Evolutionary conservation across 2,113 vertebrate genomes (phyloP), one percentile per base, ranked within the genome.

Genomic region (Oryzias javanicus): DNA sequence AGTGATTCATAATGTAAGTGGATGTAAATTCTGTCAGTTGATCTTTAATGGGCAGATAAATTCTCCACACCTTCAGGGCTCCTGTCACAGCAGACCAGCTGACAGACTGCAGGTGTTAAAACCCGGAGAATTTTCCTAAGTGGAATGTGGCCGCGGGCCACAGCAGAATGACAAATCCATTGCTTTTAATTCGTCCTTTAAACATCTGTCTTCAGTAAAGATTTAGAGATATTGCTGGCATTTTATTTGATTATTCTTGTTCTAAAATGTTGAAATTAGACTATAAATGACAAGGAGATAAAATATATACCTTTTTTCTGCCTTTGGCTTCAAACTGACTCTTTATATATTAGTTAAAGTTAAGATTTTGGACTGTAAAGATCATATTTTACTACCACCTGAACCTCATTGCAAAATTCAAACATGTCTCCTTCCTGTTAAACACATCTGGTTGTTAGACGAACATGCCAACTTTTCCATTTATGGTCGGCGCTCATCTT

Each of bases 61-160:
- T 60, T 56, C 46, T 47, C 24, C 46, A 45, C 60, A 55, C 48
- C 51, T 75, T 56, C 67, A 53, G 61, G 61, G 70, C 56, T 17
- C 1, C 52, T 62, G 60, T 67, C 55, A 72, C 54, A 22, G 8
- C 14, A 64, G 67, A 60, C 53, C 40, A 60, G 42, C 42, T 54
- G 40, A 25, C 48, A 47, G 67, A 60, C 71, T 64, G 46, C 4
- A 46, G 16, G 14, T 55, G 48, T 58, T 58, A 54, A 13, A 20
- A 35, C n/a, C 14, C 19, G 25, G 52, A 46, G 22, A 10, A 40
- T 49, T 58, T 67, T 51, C 24, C 47, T 4, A 22, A 50, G 40
- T 56, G 7, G 19, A 24, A 22, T 15, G 8, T 8, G 19, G 27
- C 8, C 1, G 12, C n/a, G 8, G 14, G n/a, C 7, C 17, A 8